Base-by-base conservation (phyloP, 1,140 invertebrate species). In the Drosophila subpulchrella region DNA sequence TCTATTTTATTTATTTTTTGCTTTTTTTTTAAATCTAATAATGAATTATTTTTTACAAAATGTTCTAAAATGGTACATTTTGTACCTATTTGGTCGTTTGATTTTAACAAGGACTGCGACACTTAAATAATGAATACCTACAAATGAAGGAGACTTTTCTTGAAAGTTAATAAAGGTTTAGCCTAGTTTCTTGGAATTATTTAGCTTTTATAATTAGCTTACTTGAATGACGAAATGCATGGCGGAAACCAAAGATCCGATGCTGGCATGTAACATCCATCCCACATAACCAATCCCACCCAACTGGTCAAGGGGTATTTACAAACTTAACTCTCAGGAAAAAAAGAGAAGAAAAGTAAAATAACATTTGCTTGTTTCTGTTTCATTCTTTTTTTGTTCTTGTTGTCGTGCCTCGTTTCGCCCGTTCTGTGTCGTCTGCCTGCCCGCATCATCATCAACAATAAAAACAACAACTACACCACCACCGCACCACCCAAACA, bases 291-390 rank as follows among this genome's bases (percentile, higher is more conserved):
- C 68, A 27, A 71, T 36, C 30, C 7, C 6, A 27, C 27, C 44
- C 51, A 42, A 24, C 20, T 27, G 50, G 59, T 71, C 38, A 24
- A 53, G 51, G 80, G 63, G 80, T 78, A 74, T 65, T 36, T 34
- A 13, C 41, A 54, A 59, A 56, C 60, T 55, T 77, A 68, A 67
- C 41, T 42, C 13, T 41, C 6, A 2, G 66, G 17, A 46, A n/a
- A 41, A 38, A 41, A 42, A 41, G 53, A 57, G 32, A 38, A 20
- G 17, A 24, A 58, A 83, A 76, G 62, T 75, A 66, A 68, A 80
- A 90, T 90, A 89, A 88, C 80, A 81, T 85, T 90, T 81, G 84
- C 84, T 85, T 85, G 81, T 88, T 78, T 89, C 72, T 71, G 60
- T 72, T 78, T 67, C 76, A 73, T 76, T 78, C 56, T 66, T 71